Percentiles rank a stretch among this genome's conserved stretches.
These are phyloP conservation scores for Aix galericulata DNA, from an alignment of 2,113 vertebrate species.

Conservation along the genomic window DNA sequence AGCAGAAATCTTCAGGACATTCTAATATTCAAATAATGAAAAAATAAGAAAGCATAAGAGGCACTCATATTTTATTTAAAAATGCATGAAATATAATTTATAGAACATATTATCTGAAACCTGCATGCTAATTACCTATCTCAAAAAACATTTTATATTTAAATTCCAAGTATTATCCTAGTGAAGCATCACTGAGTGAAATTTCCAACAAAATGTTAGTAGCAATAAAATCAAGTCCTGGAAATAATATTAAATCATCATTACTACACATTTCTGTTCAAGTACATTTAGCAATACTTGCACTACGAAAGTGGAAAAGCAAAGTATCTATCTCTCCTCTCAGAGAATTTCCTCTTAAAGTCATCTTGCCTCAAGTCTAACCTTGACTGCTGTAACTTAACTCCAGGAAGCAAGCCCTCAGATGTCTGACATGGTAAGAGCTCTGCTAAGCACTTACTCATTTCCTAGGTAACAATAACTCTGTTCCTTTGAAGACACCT, in stretches of 20 bases:
- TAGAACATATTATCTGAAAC: not conserved
- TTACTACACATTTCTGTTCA: not conserved
- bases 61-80: not conserved
- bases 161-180: not conserved
- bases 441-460: not conserved
- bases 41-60: not conserved
- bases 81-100: not conserved
- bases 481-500: not conserved
- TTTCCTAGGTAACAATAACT: slow-evolving; percentile 19
- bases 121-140: not conserved
- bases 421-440: not conserved
- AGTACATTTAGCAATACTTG: not conserved
- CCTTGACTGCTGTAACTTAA: not conserved
- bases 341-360: not conserved
- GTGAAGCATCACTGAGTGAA: not conserved
- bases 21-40: not conserved
- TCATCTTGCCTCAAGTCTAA: not conserved
- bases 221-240: not conserved
- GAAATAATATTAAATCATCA: not conserved
- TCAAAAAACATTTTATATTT: not conserved
- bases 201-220: not conserved
- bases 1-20: not conserved
- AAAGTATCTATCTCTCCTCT: not conserved
- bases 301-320: not conserved
- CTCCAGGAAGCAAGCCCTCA: not conserved